Conservation (phyloP, 2,797 vertebrate genomes). For the Taenioides sp. region DNA sequence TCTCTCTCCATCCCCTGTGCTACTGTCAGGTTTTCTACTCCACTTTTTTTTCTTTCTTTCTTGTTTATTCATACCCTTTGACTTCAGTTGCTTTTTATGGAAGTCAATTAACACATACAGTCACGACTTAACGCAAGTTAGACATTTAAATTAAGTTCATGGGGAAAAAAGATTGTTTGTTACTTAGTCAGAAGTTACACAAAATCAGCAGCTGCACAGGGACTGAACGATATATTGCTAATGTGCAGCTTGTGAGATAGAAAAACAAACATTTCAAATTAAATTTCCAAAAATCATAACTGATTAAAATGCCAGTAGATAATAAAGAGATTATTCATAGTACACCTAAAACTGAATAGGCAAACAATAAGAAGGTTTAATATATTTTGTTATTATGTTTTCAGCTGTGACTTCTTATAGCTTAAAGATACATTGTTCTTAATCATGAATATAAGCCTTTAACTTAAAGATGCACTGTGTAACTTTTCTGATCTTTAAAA, state of each 20-base stretch:
- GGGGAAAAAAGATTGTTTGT: neutral
- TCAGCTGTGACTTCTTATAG: no score
- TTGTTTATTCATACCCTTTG: constrained; percentile 41
- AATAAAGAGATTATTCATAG: neutral
- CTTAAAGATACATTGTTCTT: no score
- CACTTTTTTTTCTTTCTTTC: constrained; percentile 12
- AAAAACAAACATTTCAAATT: neutral
- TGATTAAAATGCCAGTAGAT: neutral
- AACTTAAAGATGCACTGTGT: no score
- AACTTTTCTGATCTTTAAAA: no score
- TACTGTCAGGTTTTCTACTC: neutral
- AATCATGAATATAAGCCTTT: no score
- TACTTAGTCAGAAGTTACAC: constrained; percentile 2
- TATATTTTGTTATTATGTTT: no score
- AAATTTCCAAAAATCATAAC: neutral
- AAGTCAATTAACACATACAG: constrained; percentile 7
- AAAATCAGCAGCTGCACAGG: neutral
- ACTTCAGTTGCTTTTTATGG: constrained; percentile 70
- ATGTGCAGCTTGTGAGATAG: neutral
- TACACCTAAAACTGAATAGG: no score
- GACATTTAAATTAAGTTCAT: no score
- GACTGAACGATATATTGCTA: neutral
- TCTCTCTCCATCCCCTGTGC: neutral
- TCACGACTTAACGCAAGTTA: no score
- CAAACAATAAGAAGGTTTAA: no score